Conservation (phyloP, 1,140 invertebrate species). For the Listronotus oregonensis region DNA sequence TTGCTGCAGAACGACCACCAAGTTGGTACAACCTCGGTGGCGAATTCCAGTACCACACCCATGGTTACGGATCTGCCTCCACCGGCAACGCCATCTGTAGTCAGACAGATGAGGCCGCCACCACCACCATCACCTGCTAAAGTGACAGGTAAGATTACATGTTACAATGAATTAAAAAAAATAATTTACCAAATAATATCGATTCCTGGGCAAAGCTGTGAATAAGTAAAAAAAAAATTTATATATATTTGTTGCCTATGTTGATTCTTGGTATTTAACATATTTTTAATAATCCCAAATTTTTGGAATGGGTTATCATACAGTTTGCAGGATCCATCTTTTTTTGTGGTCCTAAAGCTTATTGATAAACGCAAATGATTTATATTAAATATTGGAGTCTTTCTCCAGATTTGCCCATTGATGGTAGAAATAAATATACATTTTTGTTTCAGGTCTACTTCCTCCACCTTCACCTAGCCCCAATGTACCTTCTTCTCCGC, state of each 20-base stretch:
- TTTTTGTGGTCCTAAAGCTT: too few species aligned
- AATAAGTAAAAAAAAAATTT: conserved; percentile 1
- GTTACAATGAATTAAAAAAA: too few species aligned
- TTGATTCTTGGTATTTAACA: too few species aligned
- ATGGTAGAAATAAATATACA: neutral
- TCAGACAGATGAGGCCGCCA: conserved; percentile 25
- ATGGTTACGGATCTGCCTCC: neutral
- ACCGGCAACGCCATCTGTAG: conserved; percentile 1
- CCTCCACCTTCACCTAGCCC: conserved; percentile 10
- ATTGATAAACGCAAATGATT: too few species aligned
- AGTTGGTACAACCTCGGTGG: conserved; percentile 18
- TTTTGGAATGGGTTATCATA: too few species aligned
- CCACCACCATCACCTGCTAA: conserved; percentile 19
- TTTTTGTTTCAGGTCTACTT: conserved; percentile 10
- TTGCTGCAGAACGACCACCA: conserved; percentile 83
- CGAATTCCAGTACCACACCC: conserved; percentile 6
- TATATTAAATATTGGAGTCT: too few species aligned
- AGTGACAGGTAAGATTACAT: conserved; percentile 12
- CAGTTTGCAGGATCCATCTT: too few species aligned
- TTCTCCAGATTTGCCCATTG: too few species aligned
- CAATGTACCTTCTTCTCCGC: conserved; percentile 13
- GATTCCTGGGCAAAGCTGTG: too few species aligned
- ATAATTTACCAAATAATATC: too few species aligned
- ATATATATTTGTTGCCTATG: too few species aligned
- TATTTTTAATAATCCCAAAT: too few species aligned